Conservation (phyloP, 2,888 invertebrate species). For the Microplitis manilae region DNA sequence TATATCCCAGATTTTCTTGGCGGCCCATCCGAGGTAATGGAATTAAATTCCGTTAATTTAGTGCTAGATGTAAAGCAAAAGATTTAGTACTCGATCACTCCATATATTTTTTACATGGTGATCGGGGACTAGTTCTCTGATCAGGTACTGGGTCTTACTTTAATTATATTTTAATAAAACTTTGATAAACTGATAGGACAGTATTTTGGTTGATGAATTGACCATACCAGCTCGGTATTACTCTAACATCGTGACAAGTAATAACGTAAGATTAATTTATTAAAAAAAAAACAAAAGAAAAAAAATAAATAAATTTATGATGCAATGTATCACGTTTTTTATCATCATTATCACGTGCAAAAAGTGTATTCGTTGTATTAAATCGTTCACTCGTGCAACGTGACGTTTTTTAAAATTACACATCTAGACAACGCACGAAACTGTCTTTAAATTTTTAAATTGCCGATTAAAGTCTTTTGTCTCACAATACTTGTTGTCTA, state of each 20-base stretch:
- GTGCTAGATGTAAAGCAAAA: not conserved
- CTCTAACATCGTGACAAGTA: constrained; percentile 24
- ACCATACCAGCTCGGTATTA: constrained; percentile 39
- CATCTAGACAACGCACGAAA: not conserved
- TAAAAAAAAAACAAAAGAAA: not conserved
- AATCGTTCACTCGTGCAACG: constrained; percentile 6
- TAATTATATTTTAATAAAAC: constrained; percentile 10
- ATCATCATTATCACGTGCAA: constrained; percentile 23
- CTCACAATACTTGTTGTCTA: constrained; percentile 21
- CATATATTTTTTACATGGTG: no score
- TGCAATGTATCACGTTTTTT: constrained; percentile 28
- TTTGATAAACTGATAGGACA: constrained; percentile 22
- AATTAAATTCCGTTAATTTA: not conserved
- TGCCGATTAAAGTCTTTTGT: not conserved
- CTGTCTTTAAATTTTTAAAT: not conserved
- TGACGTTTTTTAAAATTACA: constrained; percentile 1
- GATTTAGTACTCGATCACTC: no score
- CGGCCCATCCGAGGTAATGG: constrained; percentile 87
- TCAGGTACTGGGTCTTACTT: not conserved
- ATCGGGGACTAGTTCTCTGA: no score
- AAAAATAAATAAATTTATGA: constrained; percentile 17
- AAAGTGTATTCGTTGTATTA: constrained; percentile 20
- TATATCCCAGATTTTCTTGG: constrained; percentile 94
- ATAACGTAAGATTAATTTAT: constrained; percentile 38
- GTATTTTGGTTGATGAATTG: constrained; percentile 35